Percentiles rank a stretch among this genome's conserved stretches.
phyloP scores from a whole-genome alignment of 2,797 vertebrate species.

The Prunella strophiata region DNA sequence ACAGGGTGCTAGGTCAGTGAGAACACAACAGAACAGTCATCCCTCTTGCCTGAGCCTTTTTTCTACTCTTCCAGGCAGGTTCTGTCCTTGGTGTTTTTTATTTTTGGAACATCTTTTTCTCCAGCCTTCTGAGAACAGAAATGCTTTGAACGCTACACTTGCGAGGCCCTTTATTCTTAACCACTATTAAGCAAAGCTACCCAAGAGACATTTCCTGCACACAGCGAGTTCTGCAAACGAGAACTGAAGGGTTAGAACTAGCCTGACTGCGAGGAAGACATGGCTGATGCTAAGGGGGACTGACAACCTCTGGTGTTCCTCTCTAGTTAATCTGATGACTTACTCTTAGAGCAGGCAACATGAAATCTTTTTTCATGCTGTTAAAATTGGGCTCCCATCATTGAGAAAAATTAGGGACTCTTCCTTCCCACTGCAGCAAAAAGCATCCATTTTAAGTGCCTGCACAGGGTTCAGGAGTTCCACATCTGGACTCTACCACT shows the following conservation, averaged over 20 bases:
- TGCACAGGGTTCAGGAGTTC: neutral
- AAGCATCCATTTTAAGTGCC: neutral
- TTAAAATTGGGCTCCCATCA: neutral
- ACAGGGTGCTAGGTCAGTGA: neutral
- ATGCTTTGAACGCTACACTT: neutral
- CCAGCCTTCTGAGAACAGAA: neutral
- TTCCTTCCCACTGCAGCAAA: neutral
- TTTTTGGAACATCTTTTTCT: neutral
- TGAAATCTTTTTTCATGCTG: neutral
- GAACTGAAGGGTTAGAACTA: neutral
- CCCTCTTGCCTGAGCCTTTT: neutral
- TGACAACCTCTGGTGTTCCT: slow-evolving; percentile 4
- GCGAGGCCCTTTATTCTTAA: neutral
- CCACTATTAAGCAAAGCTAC: neutral
- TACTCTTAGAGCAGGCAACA: neutral
- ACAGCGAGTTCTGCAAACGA: neutral
- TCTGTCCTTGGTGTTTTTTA: neutral
- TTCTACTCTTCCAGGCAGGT: neutral
- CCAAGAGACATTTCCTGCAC: neutral
- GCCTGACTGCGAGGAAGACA: neutral
- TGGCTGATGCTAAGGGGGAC: neutral
- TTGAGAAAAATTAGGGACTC: neutral
- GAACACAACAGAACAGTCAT: neutral
- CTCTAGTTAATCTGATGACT: neutral
- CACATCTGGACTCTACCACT: neutral